A percentile compares a stretch with the other conserved stretches of the same genome.
phyloP scores from a whole-genome alignment of 2,888 invertebrate genomes.

The Apocheima hispidaria region DNA sequence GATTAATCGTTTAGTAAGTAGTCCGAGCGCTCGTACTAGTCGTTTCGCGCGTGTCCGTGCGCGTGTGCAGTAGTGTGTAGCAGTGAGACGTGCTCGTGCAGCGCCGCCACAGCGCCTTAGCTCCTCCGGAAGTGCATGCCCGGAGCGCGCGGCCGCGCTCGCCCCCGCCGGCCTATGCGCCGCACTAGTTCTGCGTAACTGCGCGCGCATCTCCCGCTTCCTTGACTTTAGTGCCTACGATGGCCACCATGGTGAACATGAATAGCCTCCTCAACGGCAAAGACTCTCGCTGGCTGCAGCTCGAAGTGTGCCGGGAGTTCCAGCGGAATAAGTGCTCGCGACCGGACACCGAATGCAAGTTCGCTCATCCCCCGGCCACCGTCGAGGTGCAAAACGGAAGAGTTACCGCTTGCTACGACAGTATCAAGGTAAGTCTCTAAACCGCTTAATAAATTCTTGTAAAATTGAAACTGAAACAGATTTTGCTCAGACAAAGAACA shows the following conservation, averaged over 20 bases:
- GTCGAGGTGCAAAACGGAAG: constrained; percentile 99
- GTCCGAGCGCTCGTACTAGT: constrained; percentile 59
- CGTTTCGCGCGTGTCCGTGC: constrained; percentile 60
- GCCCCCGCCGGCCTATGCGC: constrained; percentile 80
- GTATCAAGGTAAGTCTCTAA: constrained; percentile 96
- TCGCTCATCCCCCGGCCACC: constrained; percentile 99
- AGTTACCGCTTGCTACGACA: constrained; percentile 99
- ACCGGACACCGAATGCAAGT: constrained; percentile 99
- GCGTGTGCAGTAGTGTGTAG: constrained; percentile 74
- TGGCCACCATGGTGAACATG: constrained; percentile 97
- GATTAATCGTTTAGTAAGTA: constrained; percentile 77
- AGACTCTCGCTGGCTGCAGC: constrained; percentile 99
- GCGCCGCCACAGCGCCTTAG: constrained; percentile 54
- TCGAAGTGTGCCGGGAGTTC: constrained; percentile 99
- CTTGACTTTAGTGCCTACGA: constrained; percentile 75
- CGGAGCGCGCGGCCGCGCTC: constrained; percentile 80
- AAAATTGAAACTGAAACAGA: constrained; percentile 14
- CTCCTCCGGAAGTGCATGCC: constrained; percentile 73
- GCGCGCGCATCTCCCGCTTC: constrained; percentile 70
- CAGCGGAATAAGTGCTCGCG: constrained; percentile 99
- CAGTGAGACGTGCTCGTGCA: constrained; percentile 66
- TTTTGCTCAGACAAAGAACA: background rate
- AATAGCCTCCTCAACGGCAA: constrained; percentile 98
- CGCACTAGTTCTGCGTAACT: constrained; percentile 81
- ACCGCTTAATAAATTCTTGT: background rate